Evolutionary conservation across 2,113 vertebrate genomes (phyloP).

Genomic region (Nannospalax galili): DNA sequence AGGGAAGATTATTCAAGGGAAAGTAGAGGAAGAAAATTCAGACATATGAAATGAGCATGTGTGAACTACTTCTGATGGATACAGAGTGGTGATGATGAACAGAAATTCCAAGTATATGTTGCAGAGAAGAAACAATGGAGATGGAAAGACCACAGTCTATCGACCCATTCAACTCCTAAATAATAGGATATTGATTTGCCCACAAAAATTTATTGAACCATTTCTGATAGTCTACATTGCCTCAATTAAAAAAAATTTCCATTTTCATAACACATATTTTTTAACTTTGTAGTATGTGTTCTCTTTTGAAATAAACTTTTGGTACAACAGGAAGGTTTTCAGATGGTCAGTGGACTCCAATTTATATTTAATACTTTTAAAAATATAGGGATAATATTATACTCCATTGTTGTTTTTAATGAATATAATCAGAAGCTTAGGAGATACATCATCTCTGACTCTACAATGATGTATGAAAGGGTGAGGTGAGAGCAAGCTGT

Average conservation of each 20-base stretch:
- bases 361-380: slow-evolving; percentile 18
- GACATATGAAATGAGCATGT: no score
- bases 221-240: not conserved
- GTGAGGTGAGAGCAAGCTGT: accelerated
- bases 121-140: not conserved
- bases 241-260: not conserved
- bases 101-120: not conserved
- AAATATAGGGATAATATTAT: not conserved
- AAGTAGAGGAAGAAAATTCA: no score
- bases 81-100: not conserved
- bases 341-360: not conserved
- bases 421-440: not conserved
- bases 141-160: not conserved
- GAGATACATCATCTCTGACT: not conserved
- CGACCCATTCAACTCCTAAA: not conserved
- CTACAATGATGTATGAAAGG: not conserved
- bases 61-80: not conserved
- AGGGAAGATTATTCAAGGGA: no score
- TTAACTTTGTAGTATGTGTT: not conserved
- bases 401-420: not conserved
- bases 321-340: not conserved
- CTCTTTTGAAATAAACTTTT: not conserved
- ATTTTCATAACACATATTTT: not conserved
- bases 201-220: not conserved
- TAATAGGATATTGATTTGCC: not conserved